Conservation (phyloP, 2,797 vertebrate genomes). For the Ambastaia sidthimunki region DNA sequence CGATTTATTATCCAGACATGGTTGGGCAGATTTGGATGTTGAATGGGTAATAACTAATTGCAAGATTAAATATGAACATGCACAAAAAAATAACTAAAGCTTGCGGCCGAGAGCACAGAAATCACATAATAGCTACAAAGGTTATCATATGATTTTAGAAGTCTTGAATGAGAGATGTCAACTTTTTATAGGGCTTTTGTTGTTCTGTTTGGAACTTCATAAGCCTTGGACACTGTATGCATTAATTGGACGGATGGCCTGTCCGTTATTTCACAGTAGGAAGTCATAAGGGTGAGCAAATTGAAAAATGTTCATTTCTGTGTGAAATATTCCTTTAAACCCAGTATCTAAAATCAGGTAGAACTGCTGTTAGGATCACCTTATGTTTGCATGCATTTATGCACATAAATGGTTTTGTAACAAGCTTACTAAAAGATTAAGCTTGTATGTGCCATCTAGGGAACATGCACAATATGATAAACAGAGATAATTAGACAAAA, state of each 20-base stretch:
- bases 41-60: background rate
- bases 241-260: background rate
- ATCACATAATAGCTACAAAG: background rate
- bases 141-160: background rate
- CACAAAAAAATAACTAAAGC: background rate
- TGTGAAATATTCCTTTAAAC: conserved; percentile 1
- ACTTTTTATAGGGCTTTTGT: background rate
- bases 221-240: background rate
- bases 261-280: background rate
- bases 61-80: background rate
- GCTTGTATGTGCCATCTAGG: conserved; percentile 52
- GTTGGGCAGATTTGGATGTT: background rate
- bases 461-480: conserved; percentile 50
- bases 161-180: background rate
- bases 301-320: background rate
- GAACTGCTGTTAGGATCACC: background rate
- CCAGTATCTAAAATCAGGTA: conserved; percentile 65
- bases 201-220: no score
- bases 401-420: conserved; percentile 32
- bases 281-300: background rate
- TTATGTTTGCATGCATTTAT: conserved; percentile 1
- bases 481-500: conserved; percentile 64
- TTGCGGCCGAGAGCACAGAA: background rate
- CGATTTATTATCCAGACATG: background rate
- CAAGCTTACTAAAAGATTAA: conserved; percentile 58